These are phyloP conservation scores for Onychomys torridus DNA, from an alignment of 2,797 vertebrate genomes.

Conservation along the genomic window DNA sequence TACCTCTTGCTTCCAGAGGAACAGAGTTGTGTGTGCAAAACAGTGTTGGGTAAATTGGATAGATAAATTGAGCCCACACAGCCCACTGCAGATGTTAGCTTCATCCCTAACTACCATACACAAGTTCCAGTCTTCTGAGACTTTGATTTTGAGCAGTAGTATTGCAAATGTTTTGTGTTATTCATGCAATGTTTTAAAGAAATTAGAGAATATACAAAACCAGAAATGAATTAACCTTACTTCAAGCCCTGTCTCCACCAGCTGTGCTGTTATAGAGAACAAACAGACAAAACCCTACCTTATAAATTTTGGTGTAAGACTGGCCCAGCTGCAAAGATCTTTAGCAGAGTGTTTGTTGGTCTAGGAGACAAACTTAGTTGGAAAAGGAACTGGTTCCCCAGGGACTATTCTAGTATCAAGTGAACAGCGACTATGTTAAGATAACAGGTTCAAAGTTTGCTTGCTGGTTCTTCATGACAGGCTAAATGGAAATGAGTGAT, in stretches of 20 bases:
- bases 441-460: neutral
- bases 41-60: neutral
- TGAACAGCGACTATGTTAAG: neutral
- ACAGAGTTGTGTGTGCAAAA: neutral
- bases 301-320: conserved; percentile 1
- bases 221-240: neutral
- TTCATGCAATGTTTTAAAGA: neutral
- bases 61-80: neutral
- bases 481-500: conserved; percentile 39
- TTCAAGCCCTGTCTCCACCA: neutral
- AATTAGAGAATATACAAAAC: neutral
- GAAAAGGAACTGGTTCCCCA: neutral
- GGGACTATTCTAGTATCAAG: neutral
- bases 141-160: neutral
- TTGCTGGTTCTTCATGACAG: conserved; percentile 31
- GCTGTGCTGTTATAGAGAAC: neutral
- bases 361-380: neutral
- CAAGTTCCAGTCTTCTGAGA: neutral
- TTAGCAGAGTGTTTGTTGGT: neutral
- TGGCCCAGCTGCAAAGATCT: neutral
- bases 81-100: neutral
- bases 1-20: neutral
- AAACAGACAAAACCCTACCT: neutral
- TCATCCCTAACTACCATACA: fast-evolving
- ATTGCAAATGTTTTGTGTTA: neutral